These are phyloP conservation scores for Mobula birostris DNA, from an alignment of 2,113 vertebrate species.

Conservation along the genomic window DNA sequence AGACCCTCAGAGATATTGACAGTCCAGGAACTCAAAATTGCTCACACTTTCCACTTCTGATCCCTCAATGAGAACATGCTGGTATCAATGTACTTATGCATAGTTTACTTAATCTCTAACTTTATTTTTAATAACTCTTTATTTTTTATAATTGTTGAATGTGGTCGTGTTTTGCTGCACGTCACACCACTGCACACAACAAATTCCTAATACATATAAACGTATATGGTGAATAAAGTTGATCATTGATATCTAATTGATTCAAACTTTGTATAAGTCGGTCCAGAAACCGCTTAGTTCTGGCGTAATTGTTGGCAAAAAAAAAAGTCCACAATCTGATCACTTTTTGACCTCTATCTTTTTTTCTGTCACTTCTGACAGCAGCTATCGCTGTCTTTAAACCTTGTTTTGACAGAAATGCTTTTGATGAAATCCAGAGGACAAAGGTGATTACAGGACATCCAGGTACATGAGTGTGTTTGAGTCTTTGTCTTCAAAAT, in stretches of 20 bases:
- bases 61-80: too few species aligned
- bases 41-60: too few species aligned
- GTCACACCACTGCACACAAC: too few species aligned
- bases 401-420: neutral
- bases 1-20: too few species aligned
- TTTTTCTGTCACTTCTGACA: too few species aligned
- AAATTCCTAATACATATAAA: too few species aligned
- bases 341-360: neutral
- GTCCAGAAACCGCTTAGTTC: neutral
- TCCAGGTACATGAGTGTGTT: neutral
- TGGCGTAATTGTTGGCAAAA: neutral
- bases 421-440: neutral
- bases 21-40: too few species aligned
- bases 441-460: neutral
- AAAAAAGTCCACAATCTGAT: neutral
- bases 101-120: too few species aligned
- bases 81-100: too few species aligned
- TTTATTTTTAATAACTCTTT: too few species aligned
- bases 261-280: neutral
- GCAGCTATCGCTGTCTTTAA: neutral
- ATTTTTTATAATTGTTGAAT: too few species aligned
- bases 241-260: neutral
- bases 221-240: neutral
- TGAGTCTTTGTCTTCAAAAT: neutral
- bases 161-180: too few species aligned